phyloP scores from a whole-genome alignment of 2,888 invertebrate species.

The Panopea generosa region DNA sequence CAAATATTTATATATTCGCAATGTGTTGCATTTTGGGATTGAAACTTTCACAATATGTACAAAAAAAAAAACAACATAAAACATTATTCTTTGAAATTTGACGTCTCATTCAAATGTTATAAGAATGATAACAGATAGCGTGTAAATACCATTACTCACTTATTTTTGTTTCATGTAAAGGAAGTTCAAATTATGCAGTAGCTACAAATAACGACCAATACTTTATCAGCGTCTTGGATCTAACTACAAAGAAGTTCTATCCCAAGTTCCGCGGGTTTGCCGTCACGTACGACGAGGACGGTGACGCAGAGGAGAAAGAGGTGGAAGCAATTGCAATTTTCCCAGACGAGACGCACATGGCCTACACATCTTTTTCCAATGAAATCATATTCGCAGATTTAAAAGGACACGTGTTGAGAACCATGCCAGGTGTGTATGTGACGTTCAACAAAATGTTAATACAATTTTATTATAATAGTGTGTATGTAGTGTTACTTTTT shows the following conservation, averaged over 20 bases:
- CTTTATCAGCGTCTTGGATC: constrained; percentile 45
- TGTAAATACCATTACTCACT: no score
- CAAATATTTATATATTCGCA: no score
- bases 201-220: constrained; percentile 35
- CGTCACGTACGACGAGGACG: constrained; percentile 28
- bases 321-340: constrained; percentile 58
- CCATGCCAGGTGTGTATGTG: constrained; percentile 37
- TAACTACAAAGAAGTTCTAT: constrained; percentile 23
- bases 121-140: no score
- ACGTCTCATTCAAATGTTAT: no score
- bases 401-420: constrained; percentile 38
- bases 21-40: no score
- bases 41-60: no score
- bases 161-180: constrained; percentile 1
- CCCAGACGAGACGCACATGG: constrained; percentile 51
- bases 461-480: no score
- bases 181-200: constrained; percentile 26
- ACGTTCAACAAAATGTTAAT: no score
- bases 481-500: neutral
- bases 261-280: constrained; percentile 51
- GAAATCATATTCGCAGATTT: constrained; percentile 59
- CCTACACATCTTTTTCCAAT: constrained; percentile 53
- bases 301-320: constrained; percentile 47
- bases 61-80: no score
- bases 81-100: no score